phyloP scores from a whole-genome alignment of 2,797 vertebrate genomes.

The Epinephelus malabaricus region DNA sequence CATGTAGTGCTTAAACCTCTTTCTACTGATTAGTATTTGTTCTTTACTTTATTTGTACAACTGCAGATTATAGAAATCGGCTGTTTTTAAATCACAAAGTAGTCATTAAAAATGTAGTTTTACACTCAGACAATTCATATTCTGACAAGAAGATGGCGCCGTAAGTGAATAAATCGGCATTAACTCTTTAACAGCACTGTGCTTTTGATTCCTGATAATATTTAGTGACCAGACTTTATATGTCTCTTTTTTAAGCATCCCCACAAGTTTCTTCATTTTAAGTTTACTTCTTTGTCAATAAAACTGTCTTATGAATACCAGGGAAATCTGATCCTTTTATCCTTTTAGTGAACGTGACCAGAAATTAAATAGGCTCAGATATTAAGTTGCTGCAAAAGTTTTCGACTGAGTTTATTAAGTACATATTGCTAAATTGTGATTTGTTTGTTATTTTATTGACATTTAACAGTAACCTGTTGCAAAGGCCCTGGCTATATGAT shows the following conservation, averaged over 20 bases:
- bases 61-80: not conserved
- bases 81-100: not conserved
- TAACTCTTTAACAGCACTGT: not conserved
- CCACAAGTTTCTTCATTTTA: not conserved
- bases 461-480: conserved; percentile 31
- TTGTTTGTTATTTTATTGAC: not conserved
- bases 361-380: not conserved
- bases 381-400: not conserved
- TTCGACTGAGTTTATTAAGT: not conserved
- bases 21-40: not conserved
- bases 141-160: conserved; percentile 47
- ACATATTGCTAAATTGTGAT: too few species aligned
- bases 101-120: not conserved
- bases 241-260: not conserved
- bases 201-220: not conserved
- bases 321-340: not conserved
- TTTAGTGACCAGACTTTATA: not conserved
- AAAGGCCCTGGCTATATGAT: not conserved
- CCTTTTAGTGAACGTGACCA: not conserved
- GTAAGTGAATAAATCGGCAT: conserved; percentile 8
- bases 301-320: not conserved
- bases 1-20: not conserved
- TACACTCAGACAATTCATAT: not conserved
- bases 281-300: not conserved
- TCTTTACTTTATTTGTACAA: not conserved